phyloP scores from a whole-genome alignment of 2,888 invertebrate genomes.

The Autographa pulchrina region DNA sequence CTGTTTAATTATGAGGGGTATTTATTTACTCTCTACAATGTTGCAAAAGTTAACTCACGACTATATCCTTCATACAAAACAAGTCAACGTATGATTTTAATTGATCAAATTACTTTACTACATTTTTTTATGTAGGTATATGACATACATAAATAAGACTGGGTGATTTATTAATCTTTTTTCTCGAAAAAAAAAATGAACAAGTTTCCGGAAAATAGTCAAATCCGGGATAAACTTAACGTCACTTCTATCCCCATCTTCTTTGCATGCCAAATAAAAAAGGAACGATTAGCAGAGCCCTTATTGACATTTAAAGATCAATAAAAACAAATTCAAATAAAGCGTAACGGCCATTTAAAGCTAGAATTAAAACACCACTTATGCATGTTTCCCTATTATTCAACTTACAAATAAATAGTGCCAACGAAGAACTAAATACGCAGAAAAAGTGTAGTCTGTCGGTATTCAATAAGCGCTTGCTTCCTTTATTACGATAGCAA shows the following conservation, averaged over 20 bases:
- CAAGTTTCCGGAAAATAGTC: too few relatives aligned
- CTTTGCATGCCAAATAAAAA: not conserved
- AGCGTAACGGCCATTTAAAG: conserved; percentile 4
- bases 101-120: too few relatives aligned
- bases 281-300: not conserved
- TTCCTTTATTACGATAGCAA: conserved; percentile 77
- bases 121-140: too few relatives aligned
- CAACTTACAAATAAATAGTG: conserved; percentile 35
- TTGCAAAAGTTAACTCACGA: conserved; percentile 1
- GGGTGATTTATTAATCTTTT: too few relatives aligned
- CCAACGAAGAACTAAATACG: conserved; percentile 25
- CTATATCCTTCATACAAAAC: not conserved
- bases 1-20: conserved; percentile 13
- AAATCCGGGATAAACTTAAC: too few relatives aligned
- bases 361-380: not conserved
- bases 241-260: not conserved
- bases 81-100: too few relatives aligned
- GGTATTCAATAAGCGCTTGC: conserved; percentile 70
- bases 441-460: conserved; percentile 61
- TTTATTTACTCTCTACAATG: conserved; percentile 16
- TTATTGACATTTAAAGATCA: conserved; percentile 26
- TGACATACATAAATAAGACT: too few relatives aligned
- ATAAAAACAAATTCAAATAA: not conserved
- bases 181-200: too few relatives aligned
- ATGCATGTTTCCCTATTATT: conserved; percentile 13